Conservation (phyloP, 2,113 vertebrate genomes). For the Tangachromis dhanisi region DNA sequence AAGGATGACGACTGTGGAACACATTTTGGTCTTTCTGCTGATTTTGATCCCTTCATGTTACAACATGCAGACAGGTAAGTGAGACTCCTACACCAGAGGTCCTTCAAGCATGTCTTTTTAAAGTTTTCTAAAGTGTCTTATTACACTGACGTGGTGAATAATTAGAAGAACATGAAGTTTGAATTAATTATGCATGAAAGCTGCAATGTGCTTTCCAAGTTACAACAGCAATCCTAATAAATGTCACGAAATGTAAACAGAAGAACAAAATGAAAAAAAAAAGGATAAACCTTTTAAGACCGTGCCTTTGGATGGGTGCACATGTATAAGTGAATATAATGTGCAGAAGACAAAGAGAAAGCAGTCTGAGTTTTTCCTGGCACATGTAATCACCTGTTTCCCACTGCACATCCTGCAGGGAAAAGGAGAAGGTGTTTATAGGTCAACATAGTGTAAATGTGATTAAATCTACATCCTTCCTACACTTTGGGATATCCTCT, state of each 20-base stretch:
- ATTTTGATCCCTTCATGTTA: constrained; percentile 72
- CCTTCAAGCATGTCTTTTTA: neutral
- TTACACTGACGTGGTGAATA: neutral
- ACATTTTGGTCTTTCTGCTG: constrained; percentile 72
- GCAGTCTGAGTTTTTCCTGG: neutral
- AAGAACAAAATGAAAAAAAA: neutral
- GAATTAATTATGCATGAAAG: neutral
- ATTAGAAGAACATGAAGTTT: neutral
- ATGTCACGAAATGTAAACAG: neutral
- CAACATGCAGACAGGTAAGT: constrained; percentile 83
- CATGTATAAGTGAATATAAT: neutral
- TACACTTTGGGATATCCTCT: neutral
- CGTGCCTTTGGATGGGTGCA: neutral
- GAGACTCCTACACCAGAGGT: neutral
- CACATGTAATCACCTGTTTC: constrained; percentile 23
- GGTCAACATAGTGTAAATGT: constrained; percentile 42
- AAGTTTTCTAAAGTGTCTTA: neutral
- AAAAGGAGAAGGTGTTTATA: constrained; percentile 43
- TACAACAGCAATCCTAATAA: neutral
- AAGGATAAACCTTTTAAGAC: neutral
- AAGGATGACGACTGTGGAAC: constrained; percentile 78
- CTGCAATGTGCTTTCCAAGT: neutral
- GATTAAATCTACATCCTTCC: constrained; percentile 47
- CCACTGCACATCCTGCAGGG: neutral
- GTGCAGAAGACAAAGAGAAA: neutral